Conservation (phyloP, 1,140 invertebrate species). For the Drosophila equinoxialis region DNA sequence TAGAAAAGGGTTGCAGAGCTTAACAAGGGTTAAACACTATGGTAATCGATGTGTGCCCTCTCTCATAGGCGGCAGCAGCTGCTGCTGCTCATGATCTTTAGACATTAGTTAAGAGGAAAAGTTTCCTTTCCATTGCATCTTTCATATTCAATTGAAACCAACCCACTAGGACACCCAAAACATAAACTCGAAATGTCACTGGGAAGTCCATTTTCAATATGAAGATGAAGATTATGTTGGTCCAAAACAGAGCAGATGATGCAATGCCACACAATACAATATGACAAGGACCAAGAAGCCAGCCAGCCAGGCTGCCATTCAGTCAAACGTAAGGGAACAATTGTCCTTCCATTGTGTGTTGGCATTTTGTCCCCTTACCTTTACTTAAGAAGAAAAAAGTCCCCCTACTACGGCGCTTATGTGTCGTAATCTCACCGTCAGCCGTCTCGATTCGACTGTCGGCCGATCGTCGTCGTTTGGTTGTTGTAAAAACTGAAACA, state of each 20-base stretch:
- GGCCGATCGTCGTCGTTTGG: slow-evolving; percentile 1
- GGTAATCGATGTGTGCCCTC: slow-evolving; percentile 27
- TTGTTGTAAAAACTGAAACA: slow-evolving; percentile 63
- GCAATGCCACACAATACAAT: slow-evolving; percentile 38
- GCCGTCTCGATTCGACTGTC: slow-evolving; percentile 28
- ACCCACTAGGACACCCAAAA: slow-evolving; percentile 59
- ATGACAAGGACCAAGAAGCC: background rate
- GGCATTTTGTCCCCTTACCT: slow-evolving; percentile 34
- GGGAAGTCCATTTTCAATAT: slow-evolving; percentile 40
- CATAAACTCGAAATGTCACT: slow-evolving; percentile 54
- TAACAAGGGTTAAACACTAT: slow-evolving; percentile 69
- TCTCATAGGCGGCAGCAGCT: slow-evolving; percentile 29
- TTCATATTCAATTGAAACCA: background rate
- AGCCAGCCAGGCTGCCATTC: slow-evolving; percentile 24
- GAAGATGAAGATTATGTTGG: slow-evolving; percentile 10
- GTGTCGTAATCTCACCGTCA: slow-evolving; percentile 68
- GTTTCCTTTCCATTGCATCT: slow-evolving; percentile 6
- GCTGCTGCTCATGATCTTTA: slow-evolving; percentile 31
- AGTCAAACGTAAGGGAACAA: slow-evolving; percentile 19
- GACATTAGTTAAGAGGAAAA: background rate
- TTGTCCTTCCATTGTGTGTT: slow-evolving; percentile 32
- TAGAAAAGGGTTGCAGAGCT: slow-evolving; percentile 58
- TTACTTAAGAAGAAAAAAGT: slow-evolving; percentile 24
- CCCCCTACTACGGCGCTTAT: slow-evolving; percentile 50
- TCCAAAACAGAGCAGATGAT: slow-evolving; percentile 54